phyloP scores from a whole-genome alignment of 92 coral and sea anemone species.

The Plumapathes pennacea region DNA sequence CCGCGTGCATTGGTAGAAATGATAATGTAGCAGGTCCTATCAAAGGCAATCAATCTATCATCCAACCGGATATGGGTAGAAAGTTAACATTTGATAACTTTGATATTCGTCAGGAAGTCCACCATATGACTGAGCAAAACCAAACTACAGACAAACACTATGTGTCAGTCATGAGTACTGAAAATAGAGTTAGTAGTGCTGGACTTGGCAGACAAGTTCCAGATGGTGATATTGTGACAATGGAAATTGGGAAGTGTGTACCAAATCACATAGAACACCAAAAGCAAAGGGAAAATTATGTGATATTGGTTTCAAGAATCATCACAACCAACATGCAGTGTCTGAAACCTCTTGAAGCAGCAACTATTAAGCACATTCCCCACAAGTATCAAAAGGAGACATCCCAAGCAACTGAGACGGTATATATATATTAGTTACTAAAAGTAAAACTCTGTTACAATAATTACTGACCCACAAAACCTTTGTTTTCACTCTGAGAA shows the following conservation, averaged over 20 bases:
- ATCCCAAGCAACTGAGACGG: constrained; percentile 28
- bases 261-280: constrained; percentile 2
- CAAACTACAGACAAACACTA: constrained; percentile 22
- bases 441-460: background rate
- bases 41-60: background rate
- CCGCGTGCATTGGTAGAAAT: no score
- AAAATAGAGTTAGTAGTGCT: constrained; percentile 4
- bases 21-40: no score
- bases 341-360: constrained; percentile 10
- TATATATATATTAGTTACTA: background rate
- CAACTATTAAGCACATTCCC: constrained; percentile 6
- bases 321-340: background rate
- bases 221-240: background rate
- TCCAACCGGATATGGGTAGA: constrained; percentile 10
- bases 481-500: no score
- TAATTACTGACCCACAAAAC: background rate
- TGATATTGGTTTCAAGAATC: constrained; percentile 1
- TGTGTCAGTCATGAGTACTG: constrained; percentile 18
- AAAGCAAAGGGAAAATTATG: background rate
- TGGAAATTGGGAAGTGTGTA: constrained; percentile 27
- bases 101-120: constrained; percentile 17
- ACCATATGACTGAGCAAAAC: constrained; percentile 25
- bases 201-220: constrained; percentile 6
- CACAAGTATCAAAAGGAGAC: constrained; percentile 12
- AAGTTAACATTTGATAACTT: constrained; percentile 22